These are phyloP conservation scores for Drosophila pandora DNA, from an alignment of 1,140 invertebrate genomes.

Conservation along the genomic window DNA sequence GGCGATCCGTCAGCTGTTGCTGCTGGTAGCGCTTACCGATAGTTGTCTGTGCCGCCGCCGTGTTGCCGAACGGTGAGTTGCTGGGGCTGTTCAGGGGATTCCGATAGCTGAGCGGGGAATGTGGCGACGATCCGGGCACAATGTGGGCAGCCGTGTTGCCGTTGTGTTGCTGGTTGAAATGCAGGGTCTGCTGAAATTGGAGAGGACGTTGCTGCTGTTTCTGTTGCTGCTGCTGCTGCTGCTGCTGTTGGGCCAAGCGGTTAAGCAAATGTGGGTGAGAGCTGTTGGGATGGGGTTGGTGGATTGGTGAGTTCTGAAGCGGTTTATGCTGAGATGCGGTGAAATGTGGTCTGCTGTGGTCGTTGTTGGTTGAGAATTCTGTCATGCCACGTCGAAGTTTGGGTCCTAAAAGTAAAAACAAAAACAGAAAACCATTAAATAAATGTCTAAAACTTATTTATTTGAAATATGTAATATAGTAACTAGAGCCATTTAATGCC, in stretches of 20 bases:
- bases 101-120: slow-evolving; percentile 68
- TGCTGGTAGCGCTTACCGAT: slow-evolving; percentile 70
- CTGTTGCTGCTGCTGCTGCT: slow-evolving; percentile 47
- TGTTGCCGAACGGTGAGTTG: slow-evolving; percentile 61
- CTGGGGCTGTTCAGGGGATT: slow-evolving; percentile 80
- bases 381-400: slow-evolving; percentile 84
- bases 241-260: slow-evolving; percentile 59
- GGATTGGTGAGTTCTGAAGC: slow-evolving; percentile 75
- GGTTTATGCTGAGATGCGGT: slow-evolving; percentile 65
- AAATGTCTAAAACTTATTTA: too few relatives aligned
- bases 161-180: slow-evolving; percentile 62
- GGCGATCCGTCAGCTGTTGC: slow-evolving; percentile 78
- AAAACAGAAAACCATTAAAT: neutral
- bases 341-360: slow-evolving; percentile 75
- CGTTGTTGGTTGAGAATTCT: slow-evolving; percentile 83
- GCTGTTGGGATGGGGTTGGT: slow-evolving; percentile 42
- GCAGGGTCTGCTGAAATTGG: slow-evolving; percentile 37
- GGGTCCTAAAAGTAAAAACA: slow-evolving; percentile 60
- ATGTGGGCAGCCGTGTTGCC: slow-evolving; percentile 72
- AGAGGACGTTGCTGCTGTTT: slow-evolving; percentile 52
- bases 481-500: too few relatives aligned
- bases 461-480: too few relatives aligned
- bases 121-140: slow-evolving; percentile 58
- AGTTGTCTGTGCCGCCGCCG: slow-evolving; percentile 40
- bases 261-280: slow-evolving; percentile 55